A percentile compares a stretch with the other conserved stretches of the same genome.
Conservation (phyloP, 2,113 vertebrate species). For the Prunella fulvescens region DNA sequence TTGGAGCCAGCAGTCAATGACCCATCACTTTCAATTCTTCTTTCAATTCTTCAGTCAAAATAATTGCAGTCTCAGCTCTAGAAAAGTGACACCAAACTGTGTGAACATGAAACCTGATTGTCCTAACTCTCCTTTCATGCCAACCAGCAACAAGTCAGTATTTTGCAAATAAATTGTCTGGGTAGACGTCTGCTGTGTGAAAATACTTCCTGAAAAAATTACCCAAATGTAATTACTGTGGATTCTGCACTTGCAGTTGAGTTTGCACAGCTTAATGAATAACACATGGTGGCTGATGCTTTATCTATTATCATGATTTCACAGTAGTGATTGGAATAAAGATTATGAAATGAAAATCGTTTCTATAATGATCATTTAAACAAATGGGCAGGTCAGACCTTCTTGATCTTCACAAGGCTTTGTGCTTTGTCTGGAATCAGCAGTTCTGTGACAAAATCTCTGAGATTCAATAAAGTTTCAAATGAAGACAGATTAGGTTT, state of each 20-base stretch:
- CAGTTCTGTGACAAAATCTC: background rate
- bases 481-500: background rate
- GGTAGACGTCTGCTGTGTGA: background rate
- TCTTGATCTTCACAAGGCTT: background rate
- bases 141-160: background rate
- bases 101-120: background rate
- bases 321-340: background rate
- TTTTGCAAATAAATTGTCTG: background rate
- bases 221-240: background rate
- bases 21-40: background rate
- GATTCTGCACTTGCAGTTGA: background rate
- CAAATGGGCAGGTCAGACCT: background rate
- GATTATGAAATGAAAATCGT: background rate
- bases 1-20: background rate
- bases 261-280: background rate
- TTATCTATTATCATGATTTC: background rate
- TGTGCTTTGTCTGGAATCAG: background rate
- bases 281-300: background rate
- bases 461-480: background rate
- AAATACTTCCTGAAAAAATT: background rate
- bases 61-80: background rate
- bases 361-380: background rate
- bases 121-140: background rate
- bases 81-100: background rate
- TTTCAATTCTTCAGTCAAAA: background rate